A percentile compares a stretch with the other conserved stretches of the same genome.
phyloP scores from a whole-genome alignment of 1,140 invertebrate species.

The Halictus rubicundus region DNA sequence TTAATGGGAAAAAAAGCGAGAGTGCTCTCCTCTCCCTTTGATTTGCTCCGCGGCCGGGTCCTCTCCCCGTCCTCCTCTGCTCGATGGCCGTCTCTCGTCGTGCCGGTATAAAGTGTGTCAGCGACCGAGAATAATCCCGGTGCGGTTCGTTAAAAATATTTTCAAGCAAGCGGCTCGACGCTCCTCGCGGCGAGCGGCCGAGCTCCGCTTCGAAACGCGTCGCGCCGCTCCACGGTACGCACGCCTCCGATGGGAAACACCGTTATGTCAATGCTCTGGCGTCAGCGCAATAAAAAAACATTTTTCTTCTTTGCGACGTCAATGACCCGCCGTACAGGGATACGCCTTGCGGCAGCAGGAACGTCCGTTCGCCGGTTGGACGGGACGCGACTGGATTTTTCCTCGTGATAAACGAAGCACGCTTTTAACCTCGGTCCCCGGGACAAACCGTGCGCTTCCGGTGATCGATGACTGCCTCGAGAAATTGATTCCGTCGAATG shows the following conservation, averaged over 20 bases:
- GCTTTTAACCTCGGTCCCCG: slow-evolving; percentile 15
- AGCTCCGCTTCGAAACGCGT: too few relatives aligned
- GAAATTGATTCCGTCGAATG: slow-evolving; percentile 4
- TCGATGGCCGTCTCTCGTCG: not conserved
- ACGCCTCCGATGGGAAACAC: not conserved
- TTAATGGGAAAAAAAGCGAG: slow-evolving; percentile 30
- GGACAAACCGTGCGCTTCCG: slow-evolving; percentile 1
- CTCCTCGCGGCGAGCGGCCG: too few relatives aligned
- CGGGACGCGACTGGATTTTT: not conserved
- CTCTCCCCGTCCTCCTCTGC: not conserved
- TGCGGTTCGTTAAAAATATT: slow-evolving; percentile 36
- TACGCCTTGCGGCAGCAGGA: slow-evolving; percentile 11
- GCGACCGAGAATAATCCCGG: slow-evolving; percentile 37
- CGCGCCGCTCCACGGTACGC: not conserved
- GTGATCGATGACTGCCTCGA: not conserved
- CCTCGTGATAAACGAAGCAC: slow-evolving; percentile 4
- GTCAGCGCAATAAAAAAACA: slow-evolving; percentile 17
- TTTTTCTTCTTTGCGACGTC: slow-evolving; percentile 17
- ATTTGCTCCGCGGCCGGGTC: not conserved
- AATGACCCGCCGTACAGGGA: slow-evolving; percentile 6
- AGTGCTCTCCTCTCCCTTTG: slow-evolving; percentile 24
- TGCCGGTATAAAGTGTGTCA: slow-evolving; percentile 30
- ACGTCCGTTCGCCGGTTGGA: not conserved
- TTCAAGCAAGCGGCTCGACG: slow-evolving; percentile 8
- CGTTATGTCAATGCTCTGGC: slow-evolving; percentile 29